Base-by-base conservation (phyloP, 1,140 invertebrate genomes). In the Periplaneta americana region DNA sequence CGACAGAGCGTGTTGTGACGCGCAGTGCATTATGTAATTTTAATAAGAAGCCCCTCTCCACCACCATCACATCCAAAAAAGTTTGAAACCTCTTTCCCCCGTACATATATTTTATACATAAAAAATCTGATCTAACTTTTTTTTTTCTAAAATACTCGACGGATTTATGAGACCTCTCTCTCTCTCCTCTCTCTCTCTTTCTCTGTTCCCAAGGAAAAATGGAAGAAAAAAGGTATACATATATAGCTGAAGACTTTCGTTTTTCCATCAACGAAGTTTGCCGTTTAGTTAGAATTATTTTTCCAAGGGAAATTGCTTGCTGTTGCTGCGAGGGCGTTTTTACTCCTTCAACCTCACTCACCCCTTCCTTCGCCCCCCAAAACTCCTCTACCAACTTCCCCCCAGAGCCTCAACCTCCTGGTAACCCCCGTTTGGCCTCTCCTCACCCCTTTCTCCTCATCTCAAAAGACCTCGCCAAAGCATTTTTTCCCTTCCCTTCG, bases 241-340 rank as follows among this genome's bases (percentile, higher is more conserved):
- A 39, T 36, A 78, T 36, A 78, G 76, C 37, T 78, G 76, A 78
- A 78, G 76, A 78, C 76, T 78, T 78, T 78, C 76, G 76, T 78
- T 78, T 78, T 39, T 78, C 76, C 76, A 78, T 78, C 76, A 78
- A 36, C 76, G 34, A 78, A 78, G 76, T 78, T 78, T 78, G 76
- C 76, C 76, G 18, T 78, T 78, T 78, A 39, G 35, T 78, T 78
- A 36, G 76, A 78, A 78, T 78, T 78, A 78, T 78, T 78, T 78
- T 78, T 31, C 76, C 34, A 36, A 36, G 34, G 76, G 34, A 78
- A 78, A 78, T 37, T 78, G 76, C 76, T 78, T 78, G 76, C 76
- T 78, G 76, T 78, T 78, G 76, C 34, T 78, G 76, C 48, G 48
- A 66, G n/a, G 48, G 48, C 48, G 48, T 66, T n/a, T 28, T 13